A percentile compares a stretch with the other conserved stretches of the same genome.
These are phyloP conservation scores for Maniola hyperantus DNA, from an alignment of 2,888 invertebrate species.

Conservation along the genomic window DNA sequence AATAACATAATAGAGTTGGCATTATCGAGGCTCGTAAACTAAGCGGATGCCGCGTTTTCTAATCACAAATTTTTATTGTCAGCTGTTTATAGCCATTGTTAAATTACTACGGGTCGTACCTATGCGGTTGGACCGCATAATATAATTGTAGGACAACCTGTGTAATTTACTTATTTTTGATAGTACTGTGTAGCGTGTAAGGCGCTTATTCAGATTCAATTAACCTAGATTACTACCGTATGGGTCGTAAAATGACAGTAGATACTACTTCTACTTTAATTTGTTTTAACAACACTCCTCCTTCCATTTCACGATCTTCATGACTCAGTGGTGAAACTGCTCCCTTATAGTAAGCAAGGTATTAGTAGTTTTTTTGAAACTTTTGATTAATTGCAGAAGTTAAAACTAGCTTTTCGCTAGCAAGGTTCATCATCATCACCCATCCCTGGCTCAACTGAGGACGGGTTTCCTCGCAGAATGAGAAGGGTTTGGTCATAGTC, in stretches of 20 bases:
- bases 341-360: not conserved
- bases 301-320: not conserved
- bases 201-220: conserved; percentile 45
- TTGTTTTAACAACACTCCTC: conserved; percentile 34
- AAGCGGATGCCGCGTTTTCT: conserved; percentile 9
- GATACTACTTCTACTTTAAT: conserved; percentile 38
- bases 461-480: too few relatives aligned
- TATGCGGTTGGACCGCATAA: conserved; percentile 35
- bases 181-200: conserved; percentile 42
- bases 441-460: too few relatives aligned
- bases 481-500: not conserved
- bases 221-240: conserved; percentile 45
- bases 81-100: conserved; percentile 27
- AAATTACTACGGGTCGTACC: conserved; percentile 26
- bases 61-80: conserved; percentile 5
- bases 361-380: too few relatives aligned
- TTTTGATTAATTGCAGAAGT: too few relatives aligned
- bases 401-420: too few relatives aligned
- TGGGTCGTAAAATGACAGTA: conserved; percentile 44
- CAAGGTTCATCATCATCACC: too few relatives aligned
- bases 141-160: conserved; percentile 34
- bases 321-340: not conserved
- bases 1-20: not conserved
- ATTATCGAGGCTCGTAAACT: not conserved
- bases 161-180: conserved; percentile 41